A percentile compares a stretch with the other conserved stretches of the same genome.
These are phyloP conservation scores for Pandemis heparana DNA, from an alignment of 2,888 invertebrate genomes.

Conservation along the genomic window DNA sequence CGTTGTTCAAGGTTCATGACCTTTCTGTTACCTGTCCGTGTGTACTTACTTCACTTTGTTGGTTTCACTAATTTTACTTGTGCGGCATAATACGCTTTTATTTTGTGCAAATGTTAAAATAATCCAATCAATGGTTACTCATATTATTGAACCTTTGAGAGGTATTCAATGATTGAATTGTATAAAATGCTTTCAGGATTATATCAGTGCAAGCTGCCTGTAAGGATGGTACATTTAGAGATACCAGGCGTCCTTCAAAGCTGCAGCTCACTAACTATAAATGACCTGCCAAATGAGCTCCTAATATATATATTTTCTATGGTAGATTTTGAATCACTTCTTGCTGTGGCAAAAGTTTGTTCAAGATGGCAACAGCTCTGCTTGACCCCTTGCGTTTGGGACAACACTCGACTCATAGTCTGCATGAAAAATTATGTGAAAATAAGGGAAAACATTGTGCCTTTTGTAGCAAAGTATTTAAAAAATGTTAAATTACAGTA, in stretches of 20 bases:
- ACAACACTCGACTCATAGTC: constrained; percentile 81
- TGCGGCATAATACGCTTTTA: neutral
- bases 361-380: constrained; percentile 81
- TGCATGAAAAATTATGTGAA: constrained; percentile 84
- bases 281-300: constrained; percentile 83
- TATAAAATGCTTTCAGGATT: constrained; percentile 60
- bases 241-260: constrained; percentile 70
- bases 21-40: constrained; percentile 54
- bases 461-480: constrained; percentile 82
- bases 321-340: constrained; percentile 81
- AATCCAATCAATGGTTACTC: neutral
- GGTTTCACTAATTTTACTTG: constrained; percentile 18
- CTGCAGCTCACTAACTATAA: constrained; percentile 70
- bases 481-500: constrained; percentile 84
- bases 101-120: neutral
- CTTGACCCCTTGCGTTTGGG: constrained; percentile 81
- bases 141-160: neutral
- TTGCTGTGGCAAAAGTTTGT: constrained; percentile 80
- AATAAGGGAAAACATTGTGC: constrained; percentile 82
- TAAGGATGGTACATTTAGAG: constrained; percentile 81
- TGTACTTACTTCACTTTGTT: constrained; percentile 8
- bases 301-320: constrained; percentile 83
- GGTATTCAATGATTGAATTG: constrained; percentile 20
- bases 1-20: constrained; percentile 68
- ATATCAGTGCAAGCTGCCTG: constrained; percentile 55